Evolutionary conservation across 1,140 invertebrate genomes (phyloP), one percentile per base, ranked within the genome.

Genomic region (Eupristina koningsbergeri): DNA sequence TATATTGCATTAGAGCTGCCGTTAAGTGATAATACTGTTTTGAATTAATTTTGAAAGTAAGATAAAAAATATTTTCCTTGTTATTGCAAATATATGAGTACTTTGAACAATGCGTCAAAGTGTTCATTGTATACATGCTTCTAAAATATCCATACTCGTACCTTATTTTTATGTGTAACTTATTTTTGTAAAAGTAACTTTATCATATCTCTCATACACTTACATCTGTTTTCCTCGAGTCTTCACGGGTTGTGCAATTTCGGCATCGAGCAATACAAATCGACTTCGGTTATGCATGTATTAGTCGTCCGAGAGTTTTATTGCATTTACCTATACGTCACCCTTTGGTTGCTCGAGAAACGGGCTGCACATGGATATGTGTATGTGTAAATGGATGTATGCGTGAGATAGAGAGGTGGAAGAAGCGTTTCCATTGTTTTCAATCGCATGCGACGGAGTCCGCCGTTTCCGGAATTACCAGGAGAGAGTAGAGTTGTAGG

Each of bases 221-320:
- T 22, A 8, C 47, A 26, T 58, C 26, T 31, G 6, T 53, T 41
- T 53, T 77, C 13, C 1, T 11, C 9, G 15, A 7, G 3, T 13
- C 39, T 15, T 17, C 39, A 29, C n/a, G n/a, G n/a, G n/a, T 74
- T 31, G 6, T 11, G 3, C 26, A 1, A 9, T n/a, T 39, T 13
- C 9, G 19, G 7, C 39, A 34, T 34, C 17, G 61, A 63, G 36
- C 19, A 13, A 19, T 11, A 19, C 45, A 67, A 73, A 13, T 53
- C 50, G 53, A 61, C 0, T 13, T 26, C 29, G 58, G 3, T 47
- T 29, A 17, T 36, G 64, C n/a, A 22, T 19, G 50, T 13, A 34
- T 17, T 53, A 29, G 50, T 85, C 80, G 74, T 74, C 64, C 77
- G 86, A 86, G 84, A 86, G 80, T 88, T 89, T 89, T 88, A 87